Conservation (phyloP, 1,140 invertebrate species). For the Dreissena polymorpha region DNA sequence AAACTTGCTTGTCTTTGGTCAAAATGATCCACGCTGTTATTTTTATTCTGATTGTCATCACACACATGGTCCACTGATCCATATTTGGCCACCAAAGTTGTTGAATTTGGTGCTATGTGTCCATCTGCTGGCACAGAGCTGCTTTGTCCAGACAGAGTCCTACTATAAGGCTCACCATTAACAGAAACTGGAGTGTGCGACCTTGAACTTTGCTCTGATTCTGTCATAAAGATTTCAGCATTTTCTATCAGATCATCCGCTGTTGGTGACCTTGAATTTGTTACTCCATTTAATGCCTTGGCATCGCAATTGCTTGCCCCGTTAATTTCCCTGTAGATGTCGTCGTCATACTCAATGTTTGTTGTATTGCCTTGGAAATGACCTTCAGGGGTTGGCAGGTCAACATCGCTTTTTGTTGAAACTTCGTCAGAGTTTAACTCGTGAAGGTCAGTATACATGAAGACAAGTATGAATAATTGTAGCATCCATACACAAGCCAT, state of each 20-base stretch:
- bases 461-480: slow-evolving; percentile 47
- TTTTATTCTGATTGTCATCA: not conserved
- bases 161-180: slow-evolving; percentile 5
- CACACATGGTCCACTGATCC: slow-evolving; percentile 21
- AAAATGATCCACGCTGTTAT: slow-evolving; percentile 19
- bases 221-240: slow-evolving; percentile 53
- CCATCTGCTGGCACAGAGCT: not conserved
- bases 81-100: slow-evolving; percentile 16
- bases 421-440: slow-evolving; percentile 16
- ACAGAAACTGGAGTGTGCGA: not conserved
- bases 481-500: slow-evolving; percentile 62
- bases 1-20: slow-evolving; percentile 22
- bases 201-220: not conserved
- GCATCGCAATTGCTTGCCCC: not conserved
- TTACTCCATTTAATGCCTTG: slow-evolving; percentile 9
- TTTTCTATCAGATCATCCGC: slow-evolving; percentile 55
- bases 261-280: slow-evolving; percentile 26
- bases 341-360: slow-evolving; percentile 46
- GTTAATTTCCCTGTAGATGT: slow-evolving; percentile 47
- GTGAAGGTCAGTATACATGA: slow-evolving; percentile 61
- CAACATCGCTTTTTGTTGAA: too few species aligned
- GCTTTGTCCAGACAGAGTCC: not conserved
- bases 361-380: not conserved
- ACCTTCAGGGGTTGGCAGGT: not conserved
- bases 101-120: not conserved